Percentiles rank a stretch among this genome's conserved stretches.
phyloP scores from a whole-genome alignment of 2,888 invertebrate genomes.

The Tuta absoluta region DNA sequence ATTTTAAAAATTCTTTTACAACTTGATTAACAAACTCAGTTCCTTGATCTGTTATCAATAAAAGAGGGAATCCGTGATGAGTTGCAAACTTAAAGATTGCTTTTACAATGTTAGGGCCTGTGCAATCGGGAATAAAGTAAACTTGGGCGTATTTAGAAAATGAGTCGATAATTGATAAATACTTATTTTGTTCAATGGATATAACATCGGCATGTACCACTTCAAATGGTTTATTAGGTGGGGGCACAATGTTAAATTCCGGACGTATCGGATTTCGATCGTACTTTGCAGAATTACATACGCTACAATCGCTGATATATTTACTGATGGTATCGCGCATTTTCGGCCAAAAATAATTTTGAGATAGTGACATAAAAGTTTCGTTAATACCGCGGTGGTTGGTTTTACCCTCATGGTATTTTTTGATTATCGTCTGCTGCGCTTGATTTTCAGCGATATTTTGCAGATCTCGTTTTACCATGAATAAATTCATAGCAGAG shows the following conservation, averaged over 20 bases:
- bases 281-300: constrained; percentile 37
- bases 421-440: constrained; percentile 39
- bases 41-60: constrained; percentile 31
- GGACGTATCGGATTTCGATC: constrained; percentile 35
- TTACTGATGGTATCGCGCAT: constrained; percentile 39
- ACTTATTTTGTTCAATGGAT: too few relatives aligned
- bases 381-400: constrained; percentile 41
- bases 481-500: constrained; percentile 37
- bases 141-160: constrained; percentile 36
- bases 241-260: too few relatives aligned
- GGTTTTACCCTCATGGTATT: constrained; percentile 42
- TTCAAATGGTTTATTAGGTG: too few relatives aligned
- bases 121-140: constrained; percentile 29
- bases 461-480: constrained; percentile 37
- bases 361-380: constrained; percentile 39
- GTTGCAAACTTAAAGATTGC: constrained; percentile 27
- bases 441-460: constrained; percentile 37
- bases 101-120: constrained; percentile 31
- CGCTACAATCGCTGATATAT: constrained; percentile 37
- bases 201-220: too few relatives aligned
- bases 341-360: too few relatives aligned
- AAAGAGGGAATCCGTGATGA: too few relatives aligned
- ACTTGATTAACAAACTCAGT: constrained; percentile 31
- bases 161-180: too few relatives aligned
- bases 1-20: constrained; percentile 32